Percentiles rank a stretch among this genome's conserved stretches.
These are phyloP conservation scores for Pampus argenteus DNA, from an alignment of 2,797 vertebrate species.

Conservation along the genomic window DNA sequence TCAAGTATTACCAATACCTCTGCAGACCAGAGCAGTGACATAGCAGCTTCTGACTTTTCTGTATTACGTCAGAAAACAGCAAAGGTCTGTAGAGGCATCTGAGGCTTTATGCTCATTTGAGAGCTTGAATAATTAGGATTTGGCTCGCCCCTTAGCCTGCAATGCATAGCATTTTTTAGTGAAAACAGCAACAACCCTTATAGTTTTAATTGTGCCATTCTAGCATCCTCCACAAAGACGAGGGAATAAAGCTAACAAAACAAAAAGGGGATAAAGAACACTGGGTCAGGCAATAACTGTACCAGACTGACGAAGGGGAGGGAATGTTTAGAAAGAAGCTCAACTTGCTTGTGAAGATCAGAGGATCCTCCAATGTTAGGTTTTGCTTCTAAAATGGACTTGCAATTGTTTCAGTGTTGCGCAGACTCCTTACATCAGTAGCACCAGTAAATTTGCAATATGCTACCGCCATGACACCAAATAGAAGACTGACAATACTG, in stretches of 20 bases:
- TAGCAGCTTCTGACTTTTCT: constrained; percentile 90
- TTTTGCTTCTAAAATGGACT: constrained; percentile 23
- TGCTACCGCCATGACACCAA: constrained; percentile 41
- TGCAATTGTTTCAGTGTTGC: constrained; percentile 5
- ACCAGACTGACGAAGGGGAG: constrained; percentile 47
- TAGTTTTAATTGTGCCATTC: constrained; percentile 77
- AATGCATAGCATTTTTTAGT: constrained; percentile 87
- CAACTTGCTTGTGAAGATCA: constrained; percentile 22
- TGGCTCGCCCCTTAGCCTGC: constrained; percentile 83
- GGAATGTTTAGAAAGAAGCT: constrained; percentile 66
- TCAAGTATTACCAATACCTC: constrained; percentile 85
- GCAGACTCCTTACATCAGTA: constrained; percentile 52
- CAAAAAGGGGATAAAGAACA: constrained; percentile 35
- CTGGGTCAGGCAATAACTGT: constrained; percentile 22
- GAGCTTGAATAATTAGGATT: constrained; percentile 74
- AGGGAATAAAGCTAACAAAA: constrained; percentile 59
- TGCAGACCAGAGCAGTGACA: constrained; percentile 86
- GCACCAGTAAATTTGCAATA: constrained; percentile 73
- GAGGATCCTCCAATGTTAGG: constrained; percentile 17
- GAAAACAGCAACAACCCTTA: constrained; percentile 63
- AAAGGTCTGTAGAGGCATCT: constrained; percentile 82
- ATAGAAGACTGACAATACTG: constrained; percentile 33
- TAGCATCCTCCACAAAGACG: constrained; percentile 81
- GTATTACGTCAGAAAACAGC: constrained; percentile 88
- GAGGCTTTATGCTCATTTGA: constrained; percentile 56